Base-by-base conservation (phyloP, 2,113 vertebrate species). In the Phocoena phocoena region DNA sequence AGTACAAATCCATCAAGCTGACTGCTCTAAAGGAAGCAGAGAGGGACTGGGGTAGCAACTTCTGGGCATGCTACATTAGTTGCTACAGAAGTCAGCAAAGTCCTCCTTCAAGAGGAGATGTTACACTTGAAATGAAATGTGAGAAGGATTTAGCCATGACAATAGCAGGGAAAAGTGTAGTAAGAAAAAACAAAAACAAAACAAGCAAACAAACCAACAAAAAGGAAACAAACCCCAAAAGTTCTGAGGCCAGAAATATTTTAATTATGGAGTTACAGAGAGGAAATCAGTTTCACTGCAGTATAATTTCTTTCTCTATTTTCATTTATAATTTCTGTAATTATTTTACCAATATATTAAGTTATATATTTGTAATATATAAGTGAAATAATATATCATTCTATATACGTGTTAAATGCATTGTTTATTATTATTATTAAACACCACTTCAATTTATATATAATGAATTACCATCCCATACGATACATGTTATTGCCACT, bases 371-470 rank as follows among this genome's bases (percentile, higher is more conserved):
- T 65, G 68, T 80, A 79, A 38, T 50, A 82, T 41, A 26, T 47
- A 63, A 8, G 5, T 71, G 31, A 62, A 62, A 82, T 33, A 68
- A 15, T 47, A 31, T 25, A 58, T 36, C 23, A 55, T 33, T 67
- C 18, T 67, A 11, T 67, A 47, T 68, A 47, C 28, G 18, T 23
- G 18, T 76, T 88, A 31, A 63, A 17, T 81, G 15, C 15, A 36
- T 74, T 60, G 58, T 83, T 90, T 65, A 67, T 83, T 80, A 70
- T 90, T 65, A 67, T 83, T 80, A 70, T 47, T 81, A 62, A 80
- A 2, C 10, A 38, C 33, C 53, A 58, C 38, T 82, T 81, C 26
- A 60, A 26, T 36, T 62, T 62, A 38, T 36, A 47, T 73, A 44
- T 33, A 36, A 26, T 74, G 58, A 18, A 62, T 50, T 18, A 11